Conservation (phyloP, 1,140 invertebrate genomes). For the Drosophila oshimai region DNA sequence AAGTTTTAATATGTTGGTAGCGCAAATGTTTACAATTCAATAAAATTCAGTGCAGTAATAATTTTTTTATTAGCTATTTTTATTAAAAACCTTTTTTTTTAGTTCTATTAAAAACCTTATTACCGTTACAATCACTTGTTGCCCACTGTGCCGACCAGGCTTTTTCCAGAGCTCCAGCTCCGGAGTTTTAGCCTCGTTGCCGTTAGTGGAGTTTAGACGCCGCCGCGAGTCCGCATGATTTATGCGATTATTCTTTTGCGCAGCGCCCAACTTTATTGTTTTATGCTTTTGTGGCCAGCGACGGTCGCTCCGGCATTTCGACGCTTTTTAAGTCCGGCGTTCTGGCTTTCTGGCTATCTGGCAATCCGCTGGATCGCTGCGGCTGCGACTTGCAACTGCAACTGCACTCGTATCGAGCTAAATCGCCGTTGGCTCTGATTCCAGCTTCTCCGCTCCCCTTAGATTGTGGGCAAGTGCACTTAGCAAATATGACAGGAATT, state of each 20-base stretch:
- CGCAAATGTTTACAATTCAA: not conserved
- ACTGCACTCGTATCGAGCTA: constrained; percentile 58
- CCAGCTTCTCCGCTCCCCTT: constrained; percentile 30
- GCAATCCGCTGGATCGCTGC: constrained; percentile 30
- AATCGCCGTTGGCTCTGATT: constrained; percentile 57
- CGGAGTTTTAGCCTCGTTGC: constrained; percentile 30
- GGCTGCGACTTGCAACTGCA: constrained; percentile 29
- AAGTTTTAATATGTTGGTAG: too few species aligned
- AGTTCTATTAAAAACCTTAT: not conserved
- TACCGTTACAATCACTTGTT: not conserved
- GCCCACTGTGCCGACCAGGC: constrained; percentile 18
- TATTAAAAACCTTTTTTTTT: not conserved
- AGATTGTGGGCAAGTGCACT: constrained; percentile 9
- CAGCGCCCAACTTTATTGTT: constrained; percentile 78
- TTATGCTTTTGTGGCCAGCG: constrained; percentile 71
- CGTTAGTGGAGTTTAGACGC: constrained; percentile 69
- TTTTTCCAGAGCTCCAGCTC: not conserved
- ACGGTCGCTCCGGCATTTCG: constrained; percentile 11
- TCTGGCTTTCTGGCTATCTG: constrained; percentile 13
- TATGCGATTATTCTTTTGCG: constrained; percentile 79
- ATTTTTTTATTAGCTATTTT: not conserved
- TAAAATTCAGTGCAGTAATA: not conserved
- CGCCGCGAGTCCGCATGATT: constrained; percentile 76
- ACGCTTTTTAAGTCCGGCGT: not conserved
- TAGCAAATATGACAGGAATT: not conserved